Conservation (phyloP, 2,797 vertebrate species). For the Argentina silus region DNA sequence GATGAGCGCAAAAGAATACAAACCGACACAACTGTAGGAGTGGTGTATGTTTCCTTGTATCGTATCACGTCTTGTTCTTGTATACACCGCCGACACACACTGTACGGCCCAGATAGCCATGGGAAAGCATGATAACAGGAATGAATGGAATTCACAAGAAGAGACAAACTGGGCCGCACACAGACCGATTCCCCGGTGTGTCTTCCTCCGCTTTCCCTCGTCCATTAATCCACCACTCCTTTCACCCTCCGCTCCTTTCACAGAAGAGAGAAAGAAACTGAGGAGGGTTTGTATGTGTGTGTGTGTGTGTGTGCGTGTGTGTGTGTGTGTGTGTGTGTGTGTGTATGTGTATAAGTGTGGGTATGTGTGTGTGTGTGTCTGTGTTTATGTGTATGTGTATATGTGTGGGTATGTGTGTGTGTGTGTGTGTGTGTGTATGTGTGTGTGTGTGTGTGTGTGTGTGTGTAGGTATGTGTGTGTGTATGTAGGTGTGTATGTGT, state of each 20-base stretch:
- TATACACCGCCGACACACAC: constrained; percentile 64
- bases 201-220: constrained; percentile 49
- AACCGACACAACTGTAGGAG: constrained; percentile 62
- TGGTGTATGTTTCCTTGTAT: constrained; percentile 55
- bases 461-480: neutral
- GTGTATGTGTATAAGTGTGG: constrained; percentile 23
- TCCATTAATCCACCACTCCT: constrained; percentile 47
- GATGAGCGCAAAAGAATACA: constrained; percentile 59
- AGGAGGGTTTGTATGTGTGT: neutral
- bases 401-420: constrained; percentile 11
- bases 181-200: constrained; percentile 60
- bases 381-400: neutral
- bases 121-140: constrained; percentile 71
- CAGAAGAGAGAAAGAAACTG: constrained; percentile 38
- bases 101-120: constrained; percentile 69
- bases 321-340: constrained; percentile 19
- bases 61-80: constrained; percentile 69
- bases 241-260: constrained; percentile 59
- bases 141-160: constrained; percentile 74
- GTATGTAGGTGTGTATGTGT: neutral
- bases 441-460: neutral
- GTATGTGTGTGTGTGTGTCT: constrained; percentile 22
- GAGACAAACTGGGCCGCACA: constrained; percentile 70
- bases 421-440: neutral
- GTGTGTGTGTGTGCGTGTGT: constrained; percentile 22